These are phyloP conservation scores for Frankliniella intonsa DNA, from an alignment of 2,888 invertebrate species.

Conservation along the genomic window DNA sequence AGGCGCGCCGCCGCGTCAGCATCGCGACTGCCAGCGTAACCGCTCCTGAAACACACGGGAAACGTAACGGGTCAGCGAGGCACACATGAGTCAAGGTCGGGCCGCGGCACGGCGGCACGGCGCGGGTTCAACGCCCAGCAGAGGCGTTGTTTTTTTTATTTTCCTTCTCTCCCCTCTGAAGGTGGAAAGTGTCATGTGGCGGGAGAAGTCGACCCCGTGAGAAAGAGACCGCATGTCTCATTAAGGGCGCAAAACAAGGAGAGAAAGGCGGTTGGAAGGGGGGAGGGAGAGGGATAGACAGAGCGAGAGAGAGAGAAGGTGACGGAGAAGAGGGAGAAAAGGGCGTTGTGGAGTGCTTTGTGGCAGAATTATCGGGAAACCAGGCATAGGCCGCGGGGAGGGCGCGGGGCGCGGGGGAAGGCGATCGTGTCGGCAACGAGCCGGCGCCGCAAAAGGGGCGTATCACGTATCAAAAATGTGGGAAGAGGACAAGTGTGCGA, in stretches of 20 bases:
- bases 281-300: too few relatives aligned
- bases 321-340: background rate
- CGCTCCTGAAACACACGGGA: background rate
- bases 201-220: background rate
- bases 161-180: background rate
- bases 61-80: background rate
- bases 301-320: too few relatives aligned
- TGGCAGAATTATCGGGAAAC: background rate
- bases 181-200: too few relatives aligned
- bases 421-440: background rate
- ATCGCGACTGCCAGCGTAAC: background rate
- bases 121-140: background rate
- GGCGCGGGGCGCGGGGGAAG: too few relatives aligned
- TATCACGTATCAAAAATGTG: conserved; percentile 23
- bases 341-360: background rate
- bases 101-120: background rate
- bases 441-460: background rate
- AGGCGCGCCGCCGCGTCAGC: conserved; percentile 7
- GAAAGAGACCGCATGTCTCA: background rate
- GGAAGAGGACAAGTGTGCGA: conserved; percentile 11
- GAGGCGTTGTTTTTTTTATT: background rate
- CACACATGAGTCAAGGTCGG: background rate
- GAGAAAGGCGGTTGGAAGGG: too few relatives aligned
- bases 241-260: background rate
- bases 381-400: background rate